Conservation (phyloP, 2,797 vertebrate genomes). For the Gadopsis marmoratus region DNA sequence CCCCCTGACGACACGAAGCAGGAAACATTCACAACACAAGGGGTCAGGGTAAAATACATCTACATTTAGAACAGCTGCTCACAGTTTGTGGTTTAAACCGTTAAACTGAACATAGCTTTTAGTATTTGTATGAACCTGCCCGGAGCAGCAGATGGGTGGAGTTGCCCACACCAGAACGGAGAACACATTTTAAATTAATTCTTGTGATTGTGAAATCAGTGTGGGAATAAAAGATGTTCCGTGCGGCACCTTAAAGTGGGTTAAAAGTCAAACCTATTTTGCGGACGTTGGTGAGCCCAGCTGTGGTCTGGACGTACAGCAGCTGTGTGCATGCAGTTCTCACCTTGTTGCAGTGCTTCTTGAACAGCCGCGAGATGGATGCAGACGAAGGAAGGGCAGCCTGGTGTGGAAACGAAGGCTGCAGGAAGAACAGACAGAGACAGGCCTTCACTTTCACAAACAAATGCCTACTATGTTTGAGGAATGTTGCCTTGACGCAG, state of each 20-base stretch:
- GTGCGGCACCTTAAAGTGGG: neutral
- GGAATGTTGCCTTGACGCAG: no score
- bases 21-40: neutral
- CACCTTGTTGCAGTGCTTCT: constrained; percentile 79
- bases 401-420: constrained; percentile 61
- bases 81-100: neutral
- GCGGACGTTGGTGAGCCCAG: neutral
- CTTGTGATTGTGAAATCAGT: neutral
- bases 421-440: constrained; percentile 25
- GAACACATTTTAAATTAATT: neutral
- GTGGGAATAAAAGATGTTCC: neutral
- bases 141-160: neutral
- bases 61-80: neutral
- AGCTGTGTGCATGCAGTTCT: constrained; percentile 9
- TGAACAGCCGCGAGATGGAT: constrained; percentile 62
- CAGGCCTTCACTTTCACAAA: neutral
- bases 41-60: neutral
- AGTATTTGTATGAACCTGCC: neutral
- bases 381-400: constrained; percentile 66
- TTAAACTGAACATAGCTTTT: neutral
- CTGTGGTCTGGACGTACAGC: neutral
- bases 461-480: neutral
- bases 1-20: constrained; percentile 52
- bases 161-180: neutral
- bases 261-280: neutral